Conservation (phyloP, 2,888 invertebrate genomes). For the Marasmarcha lunaedactyla region DNA sequence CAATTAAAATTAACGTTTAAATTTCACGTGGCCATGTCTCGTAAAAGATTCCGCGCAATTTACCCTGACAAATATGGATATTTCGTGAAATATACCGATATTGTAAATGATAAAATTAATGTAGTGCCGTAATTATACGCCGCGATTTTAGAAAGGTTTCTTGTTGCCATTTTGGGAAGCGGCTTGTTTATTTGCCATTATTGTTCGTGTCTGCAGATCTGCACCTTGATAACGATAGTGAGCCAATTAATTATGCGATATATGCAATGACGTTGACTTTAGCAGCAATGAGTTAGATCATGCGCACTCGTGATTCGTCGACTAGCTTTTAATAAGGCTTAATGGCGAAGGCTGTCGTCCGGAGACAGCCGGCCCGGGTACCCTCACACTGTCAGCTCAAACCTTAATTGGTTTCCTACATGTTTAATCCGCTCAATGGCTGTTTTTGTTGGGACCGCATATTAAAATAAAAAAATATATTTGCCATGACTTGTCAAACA, state of each 20-base stretch:
- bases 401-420: constrained; percentile 56
- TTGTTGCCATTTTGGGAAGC: constrained; percentile 6
- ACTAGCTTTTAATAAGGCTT: constrained; percentile 56
- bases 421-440: constrained; percentile 50
- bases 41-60: neutral
- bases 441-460: constrained; percentile 39
- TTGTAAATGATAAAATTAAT: too few species aligned
- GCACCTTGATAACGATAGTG: neutral
- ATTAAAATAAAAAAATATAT: constrained; percentile 8
- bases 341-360: constrained; percentile 34
- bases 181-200: constrained; percentile 24
- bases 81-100: too few species aligned
- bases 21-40: constrained; percentile 1
- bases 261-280: constrained; percentile 30
- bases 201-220: constrained; percentile 28
- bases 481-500: neutral
- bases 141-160: constrained; percentile 18
- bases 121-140: too few species aligned
- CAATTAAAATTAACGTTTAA: neutral
- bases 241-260: neutral
- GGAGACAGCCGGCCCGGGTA: constrained; percentile 18
- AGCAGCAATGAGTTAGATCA: constrained; percentile 39
- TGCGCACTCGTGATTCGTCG: constrained; percentile 44
- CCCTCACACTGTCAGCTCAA: constrained; percentile 42
- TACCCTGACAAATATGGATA: neutral